A percentile compares a stretch with the other conserved stretches of the same genome.
These are phyloP conservation scores for Scomber colias DNA, from an alignment of 2,113 vertebrate genomes.

Conservation along the genomic window DNA sequence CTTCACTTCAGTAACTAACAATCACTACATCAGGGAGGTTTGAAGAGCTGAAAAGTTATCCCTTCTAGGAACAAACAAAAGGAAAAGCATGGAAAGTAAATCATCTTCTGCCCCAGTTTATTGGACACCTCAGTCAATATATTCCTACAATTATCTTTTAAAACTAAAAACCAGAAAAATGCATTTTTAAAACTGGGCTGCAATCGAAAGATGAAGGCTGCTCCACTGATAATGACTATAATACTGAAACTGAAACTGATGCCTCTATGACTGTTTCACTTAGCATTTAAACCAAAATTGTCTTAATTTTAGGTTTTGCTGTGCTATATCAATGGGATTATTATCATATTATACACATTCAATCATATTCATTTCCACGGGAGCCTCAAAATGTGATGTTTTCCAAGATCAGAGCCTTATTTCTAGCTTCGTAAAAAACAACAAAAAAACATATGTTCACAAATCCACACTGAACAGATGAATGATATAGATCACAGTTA, in stretches of 20 bases:
- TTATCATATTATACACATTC: not conserved
- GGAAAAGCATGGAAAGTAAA: slow-evolving; percentile 24
- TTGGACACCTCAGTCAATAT: slow-evolving; percentile 25
- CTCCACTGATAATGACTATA: slow-evolving; percentile 46
- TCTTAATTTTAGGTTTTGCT: slow-evolving; percentile 8
- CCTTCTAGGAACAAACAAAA: not conserved
- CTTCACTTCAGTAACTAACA: slow-evolving; percentile 25
- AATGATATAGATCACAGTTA: slow-evolving; percentile 51
- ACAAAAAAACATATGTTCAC: slow-evolving; percentile 48
- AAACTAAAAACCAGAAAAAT: slow-evolving; percentile 39
- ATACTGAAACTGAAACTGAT: slow-evolving; percentile 5
- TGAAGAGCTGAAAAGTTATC: not conserved
- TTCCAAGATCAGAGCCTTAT: slow-evolving; percentile 10
- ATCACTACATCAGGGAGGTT: not conserved
- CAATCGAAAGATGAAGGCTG: slow-evolving; percentile 27
- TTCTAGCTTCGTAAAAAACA: slow-evolving; percentile 8
- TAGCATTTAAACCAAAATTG: slow-evolving; percentile 16
- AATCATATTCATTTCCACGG: not conserved
- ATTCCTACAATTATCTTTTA: slow-evolving; percentile 32
- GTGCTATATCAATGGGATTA: not conserved
- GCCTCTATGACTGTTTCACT: slow-evolving; percentile 15
- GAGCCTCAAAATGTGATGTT: not conserved
- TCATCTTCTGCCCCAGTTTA: not conserved
- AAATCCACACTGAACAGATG: slow-evolving; percentile 38
- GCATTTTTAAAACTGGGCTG: slow-evolving; percentile 30